Conservation (phyloP, 2,888 invertebrate species). For the Laothoe populi region DNA sequence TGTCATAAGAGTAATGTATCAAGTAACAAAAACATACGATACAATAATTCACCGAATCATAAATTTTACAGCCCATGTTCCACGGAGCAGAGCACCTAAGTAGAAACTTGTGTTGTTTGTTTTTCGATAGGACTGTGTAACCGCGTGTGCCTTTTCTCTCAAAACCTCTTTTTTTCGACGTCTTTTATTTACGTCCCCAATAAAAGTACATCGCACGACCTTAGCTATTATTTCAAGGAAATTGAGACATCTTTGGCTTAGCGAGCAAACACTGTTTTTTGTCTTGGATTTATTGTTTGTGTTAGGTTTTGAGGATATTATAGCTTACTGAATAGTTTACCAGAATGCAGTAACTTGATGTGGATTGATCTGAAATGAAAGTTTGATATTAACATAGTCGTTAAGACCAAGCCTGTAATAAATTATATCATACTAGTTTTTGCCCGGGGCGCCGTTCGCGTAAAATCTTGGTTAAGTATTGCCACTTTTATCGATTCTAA, state of each 20-base stretch:
- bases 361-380: too few relatives aligned
- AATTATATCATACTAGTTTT: too few relatives aligned
- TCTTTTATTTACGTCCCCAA: conserved; percentile 73
- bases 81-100: conserved; percentile 73
- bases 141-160: conserved; percentile 75
- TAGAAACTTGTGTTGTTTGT: conserved; percentile 80
- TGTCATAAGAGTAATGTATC: conserved; percentile 25
- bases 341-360: too few relatives aligned
- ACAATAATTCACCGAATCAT: conserved; percentile 78
- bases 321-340: too few relatives aligned
- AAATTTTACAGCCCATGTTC: conserved; percentile 79
- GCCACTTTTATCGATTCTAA: too few relatives aligned
- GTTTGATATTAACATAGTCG: too few relatives aligned
- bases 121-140: conserved; percentile 82
- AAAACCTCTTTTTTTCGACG: conserved; percentile 47
- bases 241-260: conserved; percentile 42
- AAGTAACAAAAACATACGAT: conserved; percentile 36
- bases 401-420: too few relatives aligned
- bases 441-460: too few relatives aligned
- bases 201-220: conserved; percentile 68
- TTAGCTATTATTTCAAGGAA: conserved; percentile 73
- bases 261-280: conserved; percentile 25
- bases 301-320: neutral
- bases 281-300: conserved; percentile 6
- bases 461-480: too few relatives aligned